Conservation (phyloP, 2,113 vertebrate genomes). For the Oryctolagus cuniculus region DNA sequence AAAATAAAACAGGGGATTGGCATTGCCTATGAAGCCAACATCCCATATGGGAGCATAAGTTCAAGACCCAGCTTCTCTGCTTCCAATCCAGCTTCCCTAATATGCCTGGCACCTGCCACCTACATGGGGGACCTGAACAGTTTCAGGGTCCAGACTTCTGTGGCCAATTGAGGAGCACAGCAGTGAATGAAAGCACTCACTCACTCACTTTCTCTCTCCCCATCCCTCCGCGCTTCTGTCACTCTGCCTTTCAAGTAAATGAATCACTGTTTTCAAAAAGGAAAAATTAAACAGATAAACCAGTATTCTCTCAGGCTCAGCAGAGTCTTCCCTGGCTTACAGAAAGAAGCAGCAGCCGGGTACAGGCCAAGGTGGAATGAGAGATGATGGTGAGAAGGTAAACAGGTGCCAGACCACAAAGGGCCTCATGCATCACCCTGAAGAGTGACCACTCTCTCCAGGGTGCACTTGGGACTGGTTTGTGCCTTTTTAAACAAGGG, state of each 20-base stretch:
- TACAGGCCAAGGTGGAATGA: not conserved
- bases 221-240: no score
- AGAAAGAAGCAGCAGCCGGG: not conserved
- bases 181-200: no score
- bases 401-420: not conserved
- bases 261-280: not conserved
- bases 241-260: no score
- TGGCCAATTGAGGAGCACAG: no score
- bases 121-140: no score
- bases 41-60: no score
- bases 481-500: not conserved
- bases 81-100: no score
- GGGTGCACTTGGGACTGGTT: not conserved
- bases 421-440: not conserved
- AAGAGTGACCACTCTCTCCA: not conserved
- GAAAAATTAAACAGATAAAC: slow-evolving; percentile 42
- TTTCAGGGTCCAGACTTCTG: no score
- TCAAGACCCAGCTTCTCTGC: no score
- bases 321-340: not conserved
- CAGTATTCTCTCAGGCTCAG: not conserved
- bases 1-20: slow-evolving; percentile 23
- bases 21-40: no score
- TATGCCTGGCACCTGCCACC: no score
- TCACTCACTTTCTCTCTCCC: no score
- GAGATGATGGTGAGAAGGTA: not conserved